phyloP scores from a whole-genome alignment of 2,797 vertebrate genomes.

The Falco berigora region DNA sequence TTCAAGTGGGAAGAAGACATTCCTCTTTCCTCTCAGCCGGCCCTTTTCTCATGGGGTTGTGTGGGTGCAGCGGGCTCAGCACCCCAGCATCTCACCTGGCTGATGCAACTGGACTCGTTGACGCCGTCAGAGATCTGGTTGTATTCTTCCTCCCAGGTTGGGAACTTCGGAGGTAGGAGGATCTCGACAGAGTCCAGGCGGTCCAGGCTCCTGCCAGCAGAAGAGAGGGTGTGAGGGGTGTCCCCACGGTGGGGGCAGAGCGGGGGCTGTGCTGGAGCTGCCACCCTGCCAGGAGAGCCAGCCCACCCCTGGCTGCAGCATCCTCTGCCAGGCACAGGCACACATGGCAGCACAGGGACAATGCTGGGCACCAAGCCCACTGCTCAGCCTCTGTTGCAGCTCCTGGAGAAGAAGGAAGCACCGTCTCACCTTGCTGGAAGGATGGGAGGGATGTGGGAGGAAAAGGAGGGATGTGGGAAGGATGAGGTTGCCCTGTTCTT shows the following conservation, averaged over 20 bases:
- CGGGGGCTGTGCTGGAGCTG: not conserved
- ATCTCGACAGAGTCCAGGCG: conserved; percentile 90
- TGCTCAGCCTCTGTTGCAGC: not conserved
- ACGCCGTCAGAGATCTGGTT: conserved; percentile 87
- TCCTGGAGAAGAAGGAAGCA: not conserved
- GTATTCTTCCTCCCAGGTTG: conserved; percentile 94
- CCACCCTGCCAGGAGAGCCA: not conserved
- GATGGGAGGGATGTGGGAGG: not conserved
- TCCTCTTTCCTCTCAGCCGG: not conserved
- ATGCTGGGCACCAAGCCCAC: fast-evolving
- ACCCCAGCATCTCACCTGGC: conserved; percentile 79
- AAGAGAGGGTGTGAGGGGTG: not conserved
- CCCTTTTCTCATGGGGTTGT: not conserved
- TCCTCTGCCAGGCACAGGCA: not conserved
- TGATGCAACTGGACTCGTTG: conserved; percentile 78
- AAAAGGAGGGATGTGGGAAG: not conserved
- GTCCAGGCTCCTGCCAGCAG: conserved; percentile 87
- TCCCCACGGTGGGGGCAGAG: fast-evolving
- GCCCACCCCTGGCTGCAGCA: fast-evolving
- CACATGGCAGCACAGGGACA: fast-evolving
- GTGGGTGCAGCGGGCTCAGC: not conserved
- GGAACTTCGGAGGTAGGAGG: conserved; percentile 82
- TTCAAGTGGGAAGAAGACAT: not conserved
- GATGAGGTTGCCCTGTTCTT: not conserved
- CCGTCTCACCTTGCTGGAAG: not conserved